phyloP scores from a whole-genome alignment of 2,797 vertebrate genomes.

The Carapus acus region DNA sequence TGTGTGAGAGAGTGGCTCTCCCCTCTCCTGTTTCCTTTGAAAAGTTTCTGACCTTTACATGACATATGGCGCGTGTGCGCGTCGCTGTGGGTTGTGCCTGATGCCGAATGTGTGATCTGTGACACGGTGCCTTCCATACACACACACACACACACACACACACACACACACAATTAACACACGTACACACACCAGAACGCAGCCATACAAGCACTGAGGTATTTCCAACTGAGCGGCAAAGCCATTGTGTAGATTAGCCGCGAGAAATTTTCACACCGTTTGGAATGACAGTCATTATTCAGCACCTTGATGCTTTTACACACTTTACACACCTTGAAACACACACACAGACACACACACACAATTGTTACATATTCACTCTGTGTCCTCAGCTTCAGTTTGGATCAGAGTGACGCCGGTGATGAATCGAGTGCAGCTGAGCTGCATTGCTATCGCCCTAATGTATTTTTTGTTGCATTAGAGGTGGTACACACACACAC shows the following conservation, averaged over 20 bases:
- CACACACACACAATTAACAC: too few relatives aligned
- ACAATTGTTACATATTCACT: too few relatives aligned
- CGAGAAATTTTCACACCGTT: too few relatives aligned
- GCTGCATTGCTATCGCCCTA: background rate
- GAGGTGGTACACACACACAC: constrained; percentile 1
- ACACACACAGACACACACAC: too few relatives aligned
- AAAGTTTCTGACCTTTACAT: constrained; percentile 4
- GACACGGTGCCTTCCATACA: background rate
- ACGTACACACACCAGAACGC: too few relatives aligned
- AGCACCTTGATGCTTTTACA: background rate
- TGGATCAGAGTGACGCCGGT: background rate
- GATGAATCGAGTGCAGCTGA: background rate
- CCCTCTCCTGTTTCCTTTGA: background rate
- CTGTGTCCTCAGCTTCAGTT: too few relatives aligned
- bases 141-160: too few relatives aligned
- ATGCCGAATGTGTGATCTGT: background rate
- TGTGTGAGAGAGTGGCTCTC: background rate
- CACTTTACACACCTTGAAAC: too few relatives aligned
- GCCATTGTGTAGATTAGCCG: too few relatives aligned
- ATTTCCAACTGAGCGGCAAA: too few relatives aligned
- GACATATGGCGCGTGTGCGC: background rate
- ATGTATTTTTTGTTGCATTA: background rate
- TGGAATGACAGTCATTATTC: background rate
- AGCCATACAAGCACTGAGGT: background rate
- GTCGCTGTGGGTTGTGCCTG: background rate